Conservation (phyloP, 2,797 vertebrate genomes). For the Danio jaintianensis region DNA sequence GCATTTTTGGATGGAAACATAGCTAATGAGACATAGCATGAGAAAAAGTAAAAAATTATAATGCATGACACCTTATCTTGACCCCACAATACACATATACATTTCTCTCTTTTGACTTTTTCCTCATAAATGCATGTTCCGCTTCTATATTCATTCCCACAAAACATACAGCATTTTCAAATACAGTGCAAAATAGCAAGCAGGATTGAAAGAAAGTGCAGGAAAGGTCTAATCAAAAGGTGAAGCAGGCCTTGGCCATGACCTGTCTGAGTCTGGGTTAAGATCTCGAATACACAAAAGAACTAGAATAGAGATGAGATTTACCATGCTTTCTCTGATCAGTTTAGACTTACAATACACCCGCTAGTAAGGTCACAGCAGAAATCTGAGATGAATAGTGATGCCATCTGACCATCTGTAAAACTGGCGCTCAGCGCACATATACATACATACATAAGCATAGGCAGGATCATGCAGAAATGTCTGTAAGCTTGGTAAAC, state of each 20-base stretch:
- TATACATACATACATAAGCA: constrained; percentile 28
- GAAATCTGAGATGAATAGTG: constrained; percentile 28
- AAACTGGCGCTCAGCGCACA: neutral
- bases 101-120: neutral
- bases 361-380: constrained; percentile 13
- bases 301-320: constrained; percentile 4
- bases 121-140: neutral
- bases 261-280: neutral
- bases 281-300: neutral
- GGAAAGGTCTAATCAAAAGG: neutral
- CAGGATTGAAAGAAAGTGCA: constrained; percentile 5
- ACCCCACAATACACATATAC: neutral
- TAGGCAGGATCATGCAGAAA: constrained; percentile 27
- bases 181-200: constrained; percentile 7
- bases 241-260: neutral
- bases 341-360: constrained; percentile 13
- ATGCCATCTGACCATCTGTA: neutral
- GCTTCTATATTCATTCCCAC: neutral
- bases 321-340: neutral
- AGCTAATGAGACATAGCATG: constrained; percentile 16
- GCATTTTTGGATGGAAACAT: no score
- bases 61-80: constrained; percentile 34
- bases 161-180: neutral
- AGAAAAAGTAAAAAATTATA: constrained; percentile 13
- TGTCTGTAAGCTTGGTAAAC: constrained; percentile 51